Evolutionary conservation across 2,113 vertebrate species (phyloP), one percentile per base, ranked within the genome.

Genomic region (Macroglossus sobrinus): DNA sequence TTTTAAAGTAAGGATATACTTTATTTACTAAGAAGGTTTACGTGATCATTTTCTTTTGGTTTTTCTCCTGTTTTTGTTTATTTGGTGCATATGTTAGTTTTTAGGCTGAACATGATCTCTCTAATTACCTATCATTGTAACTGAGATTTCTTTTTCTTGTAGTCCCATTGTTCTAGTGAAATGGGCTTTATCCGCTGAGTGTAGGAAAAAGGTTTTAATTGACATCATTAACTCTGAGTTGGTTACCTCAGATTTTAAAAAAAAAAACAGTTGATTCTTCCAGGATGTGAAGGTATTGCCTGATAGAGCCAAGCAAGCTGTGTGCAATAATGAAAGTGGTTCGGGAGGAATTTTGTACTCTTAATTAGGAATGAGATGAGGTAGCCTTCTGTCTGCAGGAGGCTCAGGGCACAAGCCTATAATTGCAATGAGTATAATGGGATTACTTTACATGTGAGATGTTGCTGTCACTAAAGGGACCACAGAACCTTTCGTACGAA

Each of bases 351-450:
- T 96, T 93, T 85, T 97, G 74, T 97, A n/a, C 59, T 97, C 96
- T 97, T 97, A 96, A 96, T 97, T 95, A 97, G 96, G 79, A 96
- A 85, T 1, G 59, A 96, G 96, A 97, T 96, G 95, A 97, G 95
- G 93, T 94, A 96, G 95, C 26, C 76, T 94, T 96, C 76, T 96
- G 91, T 89, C 78, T 0, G 96, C 85, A 84, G 96, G 91, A 97
- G 91, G 78, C 85, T 96, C 64, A 86, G 94, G 96, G 92, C 92
- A 85, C 33, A 43, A 87, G 61, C 50, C 57, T 90, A 75, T 90
- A 95, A 96, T 81, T 95, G 88, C 76, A n/a, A 61, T 63, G 80
- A 93, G 43, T 92, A 11, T 92, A 94, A 97, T 96, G 72, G 85
- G 84, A 97, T 98, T 95, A 97, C 97, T 92, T 97, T 92, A 97